phyloP scores from a whole-genome alignment of 2,113 vertebrate species.

The Podiceps cristatus region DNA sequence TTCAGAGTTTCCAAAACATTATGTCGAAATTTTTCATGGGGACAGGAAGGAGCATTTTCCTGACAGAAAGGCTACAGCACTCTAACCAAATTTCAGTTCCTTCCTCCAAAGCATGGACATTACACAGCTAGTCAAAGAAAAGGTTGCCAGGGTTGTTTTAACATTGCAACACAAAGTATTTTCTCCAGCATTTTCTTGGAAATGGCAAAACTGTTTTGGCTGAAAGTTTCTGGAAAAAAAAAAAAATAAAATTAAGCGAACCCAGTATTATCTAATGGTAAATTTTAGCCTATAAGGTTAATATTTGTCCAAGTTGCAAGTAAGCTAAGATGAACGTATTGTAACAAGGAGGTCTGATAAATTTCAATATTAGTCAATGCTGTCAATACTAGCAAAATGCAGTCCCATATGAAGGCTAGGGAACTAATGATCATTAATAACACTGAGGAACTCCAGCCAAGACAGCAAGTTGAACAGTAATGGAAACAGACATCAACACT shows the following conservation, averaged over 20 bases:
- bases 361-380: not conserved
- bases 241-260: not conserved
- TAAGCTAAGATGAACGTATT: not conserved
- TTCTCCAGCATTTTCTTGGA: slow-evolving; percentile 32
- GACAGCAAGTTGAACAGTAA: not conserved
- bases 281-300: not conserved
- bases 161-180: slow-evolving; percentile 33
- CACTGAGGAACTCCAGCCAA: not conserved
- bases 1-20: not conserved
- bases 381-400: not conserved
- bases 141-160: not conserved
- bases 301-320: not conserved
- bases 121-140: not conserved
- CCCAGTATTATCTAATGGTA: not conserved
- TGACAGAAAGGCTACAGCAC: not conserved
- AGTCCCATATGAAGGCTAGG: not conserved
- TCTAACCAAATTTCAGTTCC: not conserved
- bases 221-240: not conserved
- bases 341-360: not conserved
- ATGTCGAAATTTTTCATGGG: not conserved
- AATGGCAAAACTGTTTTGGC: not conserved
- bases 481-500: not conserved
- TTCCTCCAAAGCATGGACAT: not conserved
- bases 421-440: not conserved
- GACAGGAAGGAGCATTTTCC: not conserved